Evolutionary conservation across 2,888 invertebrate species (phyloP), one percentile per base, ranked within the genome.

Genomic region (Lymantria dispar): DNA sequence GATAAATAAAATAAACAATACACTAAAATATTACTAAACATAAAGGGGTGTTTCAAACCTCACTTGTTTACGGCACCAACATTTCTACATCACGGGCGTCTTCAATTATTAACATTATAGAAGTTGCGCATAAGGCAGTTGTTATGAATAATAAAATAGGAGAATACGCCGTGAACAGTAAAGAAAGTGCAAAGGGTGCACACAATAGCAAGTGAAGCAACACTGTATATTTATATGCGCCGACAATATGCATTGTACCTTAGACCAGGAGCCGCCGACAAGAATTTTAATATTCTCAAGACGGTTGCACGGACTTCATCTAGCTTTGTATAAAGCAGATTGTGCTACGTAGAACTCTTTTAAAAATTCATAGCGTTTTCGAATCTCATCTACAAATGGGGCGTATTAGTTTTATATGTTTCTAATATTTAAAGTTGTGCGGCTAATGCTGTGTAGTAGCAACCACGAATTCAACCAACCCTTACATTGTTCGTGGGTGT

Each of bases 161-260:
- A 76, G 83, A 83, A 88, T 81, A 83, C 78, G 74, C 82, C 76
- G 80, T 83, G 83, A 83, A 85, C 77, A 77, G 80, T 74, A 78
- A 85, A 85, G 85, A 80, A 85, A 82, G 78, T 76, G 81, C 81
- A 79, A 77, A 78, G 85, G 83, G 69, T 76, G 85, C 79, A 75
- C 75, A 90, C 90, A 90, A 90, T 89, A 73, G 86, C 68, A 76
- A 74, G 82, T 87, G 84, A 87, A 70, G 87, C 87, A 85, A 88
- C 89, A 86, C 61, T 88, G 87, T 88, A 83, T 80, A 78, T 87
- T 87, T 85, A 85, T 81, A 78, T 74, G 77, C 83, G 84, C 84
- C 87, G 87, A 89, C 88, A 89, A 84, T 87, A 80, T 83, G 83
- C 82, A 87, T 84, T 88, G 87, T 87, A 79, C 83, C 76, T 80